Conservation (phyloP, 2,113 vertebrate genomes). For the Chaetodon auriga region DNA sequence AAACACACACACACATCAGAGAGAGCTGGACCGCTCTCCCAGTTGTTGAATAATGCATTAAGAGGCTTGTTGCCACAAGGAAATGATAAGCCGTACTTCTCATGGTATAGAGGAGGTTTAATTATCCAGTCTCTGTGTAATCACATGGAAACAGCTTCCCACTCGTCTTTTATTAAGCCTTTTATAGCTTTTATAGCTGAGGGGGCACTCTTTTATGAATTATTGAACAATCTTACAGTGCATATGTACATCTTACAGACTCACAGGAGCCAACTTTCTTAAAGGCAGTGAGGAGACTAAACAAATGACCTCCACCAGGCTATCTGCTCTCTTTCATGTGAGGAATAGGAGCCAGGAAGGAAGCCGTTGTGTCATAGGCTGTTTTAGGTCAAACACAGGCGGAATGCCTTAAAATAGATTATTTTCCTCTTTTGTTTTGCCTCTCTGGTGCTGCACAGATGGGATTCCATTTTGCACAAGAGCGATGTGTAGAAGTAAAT, state of each 20-base stretch:
- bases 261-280: conserved; percentile 47
- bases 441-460: conserved; percentile 57
- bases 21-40: conserved; percentile 44
- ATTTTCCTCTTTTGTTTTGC: conserved; percentile 47
- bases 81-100: conserved; percentile 71
- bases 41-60: conserved; percentile 79
- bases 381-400: conserved; percentile 59
- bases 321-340: conserved; percentile 50
- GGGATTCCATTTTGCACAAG: conserved; percentile 60
- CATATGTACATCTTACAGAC: conserved; percentile 58
- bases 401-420: conserved; percentile 59
- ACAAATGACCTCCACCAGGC: conserved; percentile 60
- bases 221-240: conserved; percentile 69
- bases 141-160: conserved; percentile 78
- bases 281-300: conserved; percentile 32
- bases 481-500: conserved; percentile 48
- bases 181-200: conserved; percentile 75
- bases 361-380: conserved; percentile 37
- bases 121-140: conserved; percentile 78
- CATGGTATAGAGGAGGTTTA: conserved; percentile 77
- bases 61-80: conserved; percentile 71
- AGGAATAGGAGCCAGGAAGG: conserved; percentile 34
- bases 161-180: conserved; percentile 75
- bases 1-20: conserved; percentile 30
- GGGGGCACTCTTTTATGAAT: conserved; percentile 72